Evolutionary conservation across 2,888 invertebrate genomes (phyloP).

Genomic region (Melanchra persicariae): DNA sequence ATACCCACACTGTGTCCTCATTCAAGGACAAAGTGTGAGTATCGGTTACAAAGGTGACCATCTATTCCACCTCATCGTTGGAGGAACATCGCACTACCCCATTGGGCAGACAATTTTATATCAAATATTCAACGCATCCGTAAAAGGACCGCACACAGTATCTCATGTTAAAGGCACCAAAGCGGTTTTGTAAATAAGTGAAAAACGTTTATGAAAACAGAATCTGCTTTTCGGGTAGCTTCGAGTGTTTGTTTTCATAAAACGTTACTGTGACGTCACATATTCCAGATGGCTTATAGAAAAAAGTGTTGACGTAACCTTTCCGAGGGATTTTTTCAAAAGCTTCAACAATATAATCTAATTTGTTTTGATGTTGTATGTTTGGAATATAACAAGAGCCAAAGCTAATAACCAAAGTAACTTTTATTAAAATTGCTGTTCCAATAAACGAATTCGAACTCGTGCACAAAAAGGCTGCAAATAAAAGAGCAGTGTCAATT

Average conservation of each 20-base stretch:
- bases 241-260: slow-evolving; percentile 48
- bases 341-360: neutral
- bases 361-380: neutral
- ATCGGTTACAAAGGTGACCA: slow-evolving; percentile 39
- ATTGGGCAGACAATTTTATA: slow-evolving; percentile 63
- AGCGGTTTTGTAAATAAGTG: slow-evolving; percentile 66
- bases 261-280: slow-evolving; percentile 29
- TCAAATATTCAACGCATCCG: slow-evolving; percentile 70
- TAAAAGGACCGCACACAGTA: slow-evolving; percentile 58
- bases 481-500: slow-evolving; percentile 59
- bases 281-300: slow-evolving; percentile 33
- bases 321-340: neutral
- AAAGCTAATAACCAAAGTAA: slow-evolving; percentile 27
- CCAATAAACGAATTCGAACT: slow-evolving; percentile 44
- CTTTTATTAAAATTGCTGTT: slow-evolving; percentile 50
- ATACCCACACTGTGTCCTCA: slow-evolving; percentile 1
- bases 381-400: neutral
- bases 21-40: slow-evolving; percentile 13
- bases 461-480: slow-evolving; percentile 36
- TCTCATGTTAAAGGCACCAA: slow-evolving; percentile 63
- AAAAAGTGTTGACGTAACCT: slow-evolving; percentile 39
- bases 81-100: slow-evolving; percentile 41
- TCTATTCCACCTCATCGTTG: slow-evolving; percentile 33
- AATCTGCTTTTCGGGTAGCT: slow-evolving; percentile 54
- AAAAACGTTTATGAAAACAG: slow-evolving; percentile 66